phyloP scores from a whole-genome alignment of 2,113 vertebrate species.

The Alligator mississippiensis region DNA sequence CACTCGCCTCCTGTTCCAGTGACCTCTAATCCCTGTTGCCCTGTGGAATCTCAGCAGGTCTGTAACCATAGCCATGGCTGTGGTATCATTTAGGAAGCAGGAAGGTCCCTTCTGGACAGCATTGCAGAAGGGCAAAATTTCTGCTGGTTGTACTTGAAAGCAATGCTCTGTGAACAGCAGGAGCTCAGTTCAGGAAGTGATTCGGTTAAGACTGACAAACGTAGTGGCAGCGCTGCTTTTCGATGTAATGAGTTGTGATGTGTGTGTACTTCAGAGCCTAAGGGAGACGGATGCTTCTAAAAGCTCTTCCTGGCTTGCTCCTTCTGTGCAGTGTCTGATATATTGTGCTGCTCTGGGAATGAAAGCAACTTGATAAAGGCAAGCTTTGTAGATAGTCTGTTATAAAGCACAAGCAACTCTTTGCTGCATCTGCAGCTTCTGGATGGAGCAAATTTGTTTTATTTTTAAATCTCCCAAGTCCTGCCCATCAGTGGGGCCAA shows the following conservation, averaged over 20 bases:
- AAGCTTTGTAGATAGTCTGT: background rate
- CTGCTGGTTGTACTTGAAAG: background rate
- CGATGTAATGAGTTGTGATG: background rate
- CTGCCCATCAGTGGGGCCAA: background rate
- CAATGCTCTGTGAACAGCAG: too few species aligned
- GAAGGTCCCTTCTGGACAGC: background rate
- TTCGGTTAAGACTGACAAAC: background rate
- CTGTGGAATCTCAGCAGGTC: background rate
- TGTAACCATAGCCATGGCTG: background rate
- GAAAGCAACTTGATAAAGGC: background rate
- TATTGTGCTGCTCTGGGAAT: background rate
- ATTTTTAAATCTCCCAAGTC: background rate
- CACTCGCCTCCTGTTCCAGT: background rate
- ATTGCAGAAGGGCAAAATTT: background rate
- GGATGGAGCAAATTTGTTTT: background rate
- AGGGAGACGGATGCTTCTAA: background rate
- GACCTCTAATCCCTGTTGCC: background rate
- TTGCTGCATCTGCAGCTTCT: background rate
- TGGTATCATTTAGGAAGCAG: background rate
- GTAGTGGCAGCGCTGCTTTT: background rate
- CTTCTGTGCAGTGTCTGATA: background rate
- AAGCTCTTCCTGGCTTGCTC: background rate
- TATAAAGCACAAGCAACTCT: background rate
- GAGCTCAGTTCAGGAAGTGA: background rate
- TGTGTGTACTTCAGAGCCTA: background rate